Evolutionary conservation across 2,113 vertebrate species (phyloP).

Genomic region (Piaya cayana): DNA sequence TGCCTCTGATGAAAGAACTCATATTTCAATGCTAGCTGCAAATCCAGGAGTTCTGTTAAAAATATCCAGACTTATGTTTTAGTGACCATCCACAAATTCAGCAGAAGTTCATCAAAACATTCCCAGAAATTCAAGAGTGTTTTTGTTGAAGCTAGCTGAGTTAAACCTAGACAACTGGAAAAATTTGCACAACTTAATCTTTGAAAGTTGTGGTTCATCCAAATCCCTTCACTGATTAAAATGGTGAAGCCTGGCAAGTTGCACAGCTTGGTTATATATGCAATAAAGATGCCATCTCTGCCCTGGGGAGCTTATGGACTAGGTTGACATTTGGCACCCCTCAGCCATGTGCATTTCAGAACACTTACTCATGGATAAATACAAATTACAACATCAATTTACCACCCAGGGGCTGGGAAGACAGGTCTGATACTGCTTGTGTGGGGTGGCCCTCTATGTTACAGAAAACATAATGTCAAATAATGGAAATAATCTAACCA

Average conservation of each 20-base stretch:
- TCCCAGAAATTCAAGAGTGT: not conserved
- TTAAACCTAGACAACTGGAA: not conserved
- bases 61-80: not conserved
- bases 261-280: not conserved
- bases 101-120: not conserved
- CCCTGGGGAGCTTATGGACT: not conserved
- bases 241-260: not conserved
- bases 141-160: not conserved
- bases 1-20: not conserved
- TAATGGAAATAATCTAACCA: not conserved
- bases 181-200: not conserved
- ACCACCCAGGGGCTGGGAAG: conserved; percentile 44
- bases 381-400: conserved; percentile 49
- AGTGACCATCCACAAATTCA: not conserved
- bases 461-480: not conserved
- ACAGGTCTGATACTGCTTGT: conserved; percentile 39
- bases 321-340: not conserved
- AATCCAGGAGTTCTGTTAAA: not conserved
- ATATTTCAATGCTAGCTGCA: not conserved
- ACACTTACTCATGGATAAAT: conserved; percentile 50
- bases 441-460: not conserved
- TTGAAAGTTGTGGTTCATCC: not conserved
- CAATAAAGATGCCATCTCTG: conserved; percentile 44
- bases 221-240: not conserved
- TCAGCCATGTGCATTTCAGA: conserved; percentile 43